phyloP scores from a whole-genome alignment of 2,888 invertebrate genomes.

The Tetropium fuscum region DNA sequence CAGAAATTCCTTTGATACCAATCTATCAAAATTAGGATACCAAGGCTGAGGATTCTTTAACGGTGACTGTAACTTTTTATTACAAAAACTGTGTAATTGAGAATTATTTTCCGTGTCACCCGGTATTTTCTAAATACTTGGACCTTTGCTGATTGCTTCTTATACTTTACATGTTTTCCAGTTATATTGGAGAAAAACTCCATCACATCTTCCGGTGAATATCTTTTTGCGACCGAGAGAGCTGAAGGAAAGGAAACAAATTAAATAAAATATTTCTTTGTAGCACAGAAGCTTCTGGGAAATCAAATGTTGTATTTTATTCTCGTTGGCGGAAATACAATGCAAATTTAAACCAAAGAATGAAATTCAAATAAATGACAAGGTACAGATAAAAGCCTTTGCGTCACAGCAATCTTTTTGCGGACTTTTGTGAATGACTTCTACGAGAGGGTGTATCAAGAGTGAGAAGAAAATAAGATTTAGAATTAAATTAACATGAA shows the following conservation, averaged over 20 bases:
- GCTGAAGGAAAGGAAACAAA: conserved; percentile 3
- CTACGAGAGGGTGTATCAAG: conserved; percentile 1
- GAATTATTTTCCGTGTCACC: too few relatives aligned
- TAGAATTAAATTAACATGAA: too few relatives aligned
- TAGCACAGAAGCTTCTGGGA: conserved; percentile 14
- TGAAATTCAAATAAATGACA: conserved; percentile 17
- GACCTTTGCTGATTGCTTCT: conserved; percentile 1
- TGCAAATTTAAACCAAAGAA: conserved; percentile 17
- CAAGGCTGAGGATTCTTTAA: too few relatives aligned
- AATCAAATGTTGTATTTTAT: conserved; percentile 12
- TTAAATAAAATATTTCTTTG: conserved; percentile 21
- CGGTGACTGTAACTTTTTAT: too few relatives aligned
- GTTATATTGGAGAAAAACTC: not conserved
- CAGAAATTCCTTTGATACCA: too few relatives aligned
- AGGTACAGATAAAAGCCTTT: conserved; percentile 5
- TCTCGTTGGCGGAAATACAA: conserved; percentile 4
- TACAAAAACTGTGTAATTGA: too few relatives aligned
- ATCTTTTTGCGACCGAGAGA: not conserved
- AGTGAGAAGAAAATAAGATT: too few relatives aligned
- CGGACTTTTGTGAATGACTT: not conserved
- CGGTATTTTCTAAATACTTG: too few relatives aligned
- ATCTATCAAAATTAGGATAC: too few relatives aligned
- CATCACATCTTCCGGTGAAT: not conserved
- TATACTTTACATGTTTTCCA: not conserved
- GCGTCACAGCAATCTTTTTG: not conserved